Base-by-base conservation (phyloP, 2,797 vertebrate genomes). In the Remorina albescens region DNA sequence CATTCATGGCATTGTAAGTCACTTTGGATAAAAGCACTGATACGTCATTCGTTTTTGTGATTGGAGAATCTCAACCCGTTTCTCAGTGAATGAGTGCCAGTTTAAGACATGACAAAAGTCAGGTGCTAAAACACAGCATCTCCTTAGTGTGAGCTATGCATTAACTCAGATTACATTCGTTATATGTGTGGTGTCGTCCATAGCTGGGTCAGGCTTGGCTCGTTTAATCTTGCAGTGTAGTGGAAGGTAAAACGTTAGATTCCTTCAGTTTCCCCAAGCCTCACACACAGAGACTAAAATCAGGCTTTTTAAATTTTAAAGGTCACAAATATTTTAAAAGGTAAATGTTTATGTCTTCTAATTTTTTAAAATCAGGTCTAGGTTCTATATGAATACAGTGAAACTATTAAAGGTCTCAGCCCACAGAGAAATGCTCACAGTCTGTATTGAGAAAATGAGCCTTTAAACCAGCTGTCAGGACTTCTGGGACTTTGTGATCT, bases 21-120 rank as follows among this genome's bases (percentile, higher is more conserved):
- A 81, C 82, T 76, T 81, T 72, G 61, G 84, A 84, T 67, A 70
- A 72, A 54, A 80, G 71, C 65, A 41, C 19, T 56, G 60, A 76
- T 25, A 15, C 50, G 72, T 76, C 80, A 63, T 78, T 80, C 78
- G 18, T 71, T 58, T 76, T 61, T 25, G 67, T 69, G 68, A 69
- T 80, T 26, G 77, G 78, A 88, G 76, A 74, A 67, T 68, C 87
- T 86, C 81, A 79, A 84, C 87, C 87, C 80, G 78, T 83, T 82
- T 84, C 47, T 55, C 51, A 65, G 74, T 9, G 78, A 81, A 68
- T 1, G 71, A 78, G 71, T 0, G 68, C 69, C 26, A 8, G 55
- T 53, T 64, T 5, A 36, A 64, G 47, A 50, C 46, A 11, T 9
- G 51, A 42, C 23, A 9, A 18, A 5, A 2, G 37, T 23, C 34